These are phyloP conservation scores for Homalodisca vitripennis DNA, from an alignment of 1,140 invertebrate species.

Conservation along the genomic window DNA sequence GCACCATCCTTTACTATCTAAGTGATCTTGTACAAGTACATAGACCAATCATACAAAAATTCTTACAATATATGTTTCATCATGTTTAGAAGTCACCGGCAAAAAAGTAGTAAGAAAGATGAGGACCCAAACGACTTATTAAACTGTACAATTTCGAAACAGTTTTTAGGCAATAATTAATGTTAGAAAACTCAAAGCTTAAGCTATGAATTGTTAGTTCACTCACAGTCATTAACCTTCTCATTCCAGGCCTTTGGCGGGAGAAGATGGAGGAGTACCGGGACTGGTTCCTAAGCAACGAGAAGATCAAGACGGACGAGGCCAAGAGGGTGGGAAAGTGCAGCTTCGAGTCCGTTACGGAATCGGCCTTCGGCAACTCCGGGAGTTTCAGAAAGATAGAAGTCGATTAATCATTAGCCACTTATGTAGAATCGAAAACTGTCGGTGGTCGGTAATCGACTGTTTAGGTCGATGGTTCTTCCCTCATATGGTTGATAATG, in stretches of 20 bases:
- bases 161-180: too few relatives aligned
- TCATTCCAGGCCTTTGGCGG: slow-evolving; percentile 47
- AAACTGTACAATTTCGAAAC: too few relatives aligned
- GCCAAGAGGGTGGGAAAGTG: slow-evolving; percentile 46
- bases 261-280: slow-evolving; percentile 48
- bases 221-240: too few relatives aligned
- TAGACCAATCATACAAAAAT: too few relatives aligned
- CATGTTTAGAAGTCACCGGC: too few relatives aligned
- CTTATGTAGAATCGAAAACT: background rate
- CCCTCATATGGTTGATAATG: background rate
- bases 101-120: too few relatives aligned
- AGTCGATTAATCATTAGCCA: slow-evolving; percentile 44
- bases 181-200: too few relatives aligned
- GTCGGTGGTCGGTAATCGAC: background rate
- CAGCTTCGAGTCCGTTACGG: slow-evolving; percentile 39
- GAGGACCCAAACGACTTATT: too few relatives aligned
- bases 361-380: slow-evolving; percentile 46
- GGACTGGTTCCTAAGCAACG: slow-evolving; percentile 50
- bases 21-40: too few relatives aligned
- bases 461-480: background rate
- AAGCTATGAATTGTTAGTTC: too few relatives aligned
- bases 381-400: slow-evolving; percentile 50
- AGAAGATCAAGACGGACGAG: slow-evolving; percentile 47
- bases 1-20: too few relatives aligned
- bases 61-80: too few relatives aligned